Base-by-base conservation (phyloP, 2,888 invertebrate species). In the Meandrusa payeni region DNA sequence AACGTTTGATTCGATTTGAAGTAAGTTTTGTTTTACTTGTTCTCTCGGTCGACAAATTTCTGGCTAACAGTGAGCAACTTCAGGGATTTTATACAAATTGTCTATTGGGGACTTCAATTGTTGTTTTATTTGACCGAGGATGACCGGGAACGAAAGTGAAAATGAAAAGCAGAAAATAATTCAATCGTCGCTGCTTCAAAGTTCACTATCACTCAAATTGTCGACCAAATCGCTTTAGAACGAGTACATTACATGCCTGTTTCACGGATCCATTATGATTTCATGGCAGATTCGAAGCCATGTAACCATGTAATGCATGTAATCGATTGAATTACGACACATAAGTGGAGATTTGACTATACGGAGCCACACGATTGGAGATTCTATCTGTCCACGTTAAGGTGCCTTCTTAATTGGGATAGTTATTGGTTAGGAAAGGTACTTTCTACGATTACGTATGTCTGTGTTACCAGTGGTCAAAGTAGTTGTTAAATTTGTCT, bases 271-370 rank as follows among this genome's bases (percentile, higher is more conserved):
- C 6, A 29, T 42, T 17, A 23, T 5, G 29, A 42, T 42, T 36
- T 42, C 36, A 42, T 13, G 36, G 42, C 11, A 12, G 11, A 36
- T 42, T 13, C 15, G 29, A 23, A 7, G 5, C 22, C 6, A 22
- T 23, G 36, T 29, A 23, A 36, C 17, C 36, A 12, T 36, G 36
- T 36, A 42, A 33, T 6, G 41, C 26, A 9, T 40, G 31, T 41
- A 36, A 36, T 29, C 22, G 34, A 17, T 32, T 31, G 2, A 26
- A 36, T 36, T 36, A 36, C 42, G 42, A 24, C 24, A 41, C 10
- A n/a, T 22, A 19, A 32, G 19, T 9, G 9, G 33, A 12, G 27
- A 24, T 36, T 17, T n/a, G 2, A 17, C 22, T 42, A 17, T 22
- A 15, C 22, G 11, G 17, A 3, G 10, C 15, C 12, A 20, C 24